Conservation (phyloP, 92 coral and sea anemone species). For the Chrysogorgia sp. region DNA sequence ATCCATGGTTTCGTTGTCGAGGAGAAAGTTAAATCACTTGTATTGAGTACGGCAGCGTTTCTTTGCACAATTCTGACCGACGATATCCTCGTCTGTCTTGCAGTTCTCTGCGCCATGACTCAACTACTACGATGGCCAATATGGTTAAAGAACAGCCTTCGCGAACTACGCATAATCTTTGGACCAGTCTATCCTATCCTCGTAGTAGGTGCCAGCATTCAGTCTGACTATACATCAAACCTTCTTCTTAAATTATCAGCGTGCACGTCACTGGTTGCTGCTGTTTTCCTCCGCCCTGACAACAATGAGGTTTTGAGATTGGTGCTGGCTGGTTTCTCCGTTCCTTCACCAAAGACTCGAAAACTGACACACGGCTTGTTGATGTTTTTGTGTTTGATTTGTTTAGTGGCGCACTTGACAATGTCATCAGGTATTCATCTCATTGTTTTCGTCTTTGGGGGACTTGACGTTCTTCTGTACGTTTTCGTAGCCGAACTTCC, state of each 20-base stretch:
- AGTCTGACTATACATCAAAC: background rate
- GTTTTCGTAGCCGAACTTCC: conserved; percentile 31
- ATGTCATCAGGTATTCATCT: background rate
- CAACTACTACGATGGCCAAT: conserved; percentile 49
- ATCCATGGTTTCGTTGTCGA: background rate
- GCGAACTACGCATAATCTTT: conserved; percentile 37
- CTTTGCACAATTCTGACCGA: background rate
- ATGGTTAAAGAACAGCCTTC: conserved; percentile 5
- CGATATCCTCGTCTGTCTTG: background rate
- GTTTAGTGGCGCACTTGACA: background rate
- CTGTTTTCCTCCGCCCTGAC: conserved; percentile 42
- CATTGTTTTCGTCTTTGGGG: background rate
- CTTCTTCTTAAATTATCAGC: conserved; percentile 11
- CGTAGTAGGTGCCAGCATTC: background rate
- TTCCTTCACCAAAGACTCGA: conserved; percentile 11
- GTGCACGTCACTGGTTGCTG: background rate
- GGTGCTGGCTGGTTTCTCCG: background rate
- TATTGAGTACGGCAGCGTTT: background rate
- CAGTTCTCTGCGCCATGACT: conserved; percentile 24
- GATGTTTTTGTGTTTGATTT: conserved; percentile 24
- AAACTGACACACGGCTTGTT: conserved; percentile 16
- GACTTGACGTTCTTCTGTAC: conserved; percentile 3
- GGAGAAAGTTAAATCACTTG: conserved; percentile 19
- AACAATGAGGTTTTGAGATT: conserved; percentile 20
- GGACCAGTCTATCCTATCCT: conserved; percentile 33